Percentiles rank a stretch among this genome's conserved stretches.
Evolutionary conservation across 1,140 invertebrate genomes (phyloP).

Genomic region (Plutomurus gul): DNA sequence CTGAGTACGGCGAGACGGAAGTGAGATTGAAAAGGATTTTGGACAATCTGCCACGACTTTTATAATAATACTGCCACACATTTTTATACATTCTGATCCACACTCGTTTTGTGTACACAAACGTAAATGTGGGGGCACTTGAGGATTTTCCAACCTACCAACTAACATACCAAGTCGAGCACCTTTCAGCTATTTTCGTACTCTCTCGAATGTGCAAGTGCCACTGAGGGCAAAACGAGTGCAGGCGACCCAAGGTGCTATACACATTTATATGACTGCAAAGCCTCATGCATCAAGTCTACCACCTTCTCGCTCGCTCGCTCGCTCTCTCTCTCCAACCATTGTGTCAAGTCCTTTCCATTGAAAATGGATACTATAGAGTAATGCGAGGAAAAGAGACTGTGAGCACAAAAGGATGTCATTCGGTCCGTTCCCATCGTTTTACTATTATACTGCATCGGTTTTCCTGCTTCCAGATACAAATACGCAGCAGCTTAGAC

Average conservation of each 20-base stretch:
- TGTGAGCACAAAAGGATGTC: slow-evolving; percentile 6
- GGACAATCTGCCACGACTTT: neutral
- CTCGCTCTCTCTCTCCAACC: no score
- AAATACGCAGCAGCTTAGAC: neutral
- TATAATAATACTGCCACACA: neutral
- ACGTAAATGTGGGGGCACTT: neutral
- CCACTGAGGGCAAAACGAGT: no score
- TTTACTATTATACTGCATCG: neutral
- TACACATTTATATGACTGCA: no score
- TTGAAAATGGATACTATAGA: no score
- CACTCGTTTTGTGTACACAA: neutral
- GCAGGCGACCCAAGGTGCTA: no score
- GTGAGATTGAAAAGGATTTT: slow-evolving; percentile 25
- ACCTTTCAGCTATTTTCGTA: neutral
- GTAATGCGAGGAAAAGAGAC: no score
- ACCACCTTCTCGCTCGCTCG: no score
- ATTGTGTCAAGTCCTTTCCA: no score
- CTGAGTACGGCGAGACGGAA: neutral
- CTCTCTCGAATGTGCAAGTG: neutral
- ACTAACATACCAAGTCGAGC: neutral
- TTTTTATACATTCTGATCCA: neutral
- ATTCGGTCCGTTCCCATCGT: neutral
- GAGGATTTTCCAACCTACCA: neutral
- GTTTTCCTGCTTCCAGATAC: neutral
- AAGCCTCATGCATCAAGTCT: no score